phyloP scores from a whole-genome alignment of 2,113 vertebrate species.

The Carettochelys insculpta region DNA sequence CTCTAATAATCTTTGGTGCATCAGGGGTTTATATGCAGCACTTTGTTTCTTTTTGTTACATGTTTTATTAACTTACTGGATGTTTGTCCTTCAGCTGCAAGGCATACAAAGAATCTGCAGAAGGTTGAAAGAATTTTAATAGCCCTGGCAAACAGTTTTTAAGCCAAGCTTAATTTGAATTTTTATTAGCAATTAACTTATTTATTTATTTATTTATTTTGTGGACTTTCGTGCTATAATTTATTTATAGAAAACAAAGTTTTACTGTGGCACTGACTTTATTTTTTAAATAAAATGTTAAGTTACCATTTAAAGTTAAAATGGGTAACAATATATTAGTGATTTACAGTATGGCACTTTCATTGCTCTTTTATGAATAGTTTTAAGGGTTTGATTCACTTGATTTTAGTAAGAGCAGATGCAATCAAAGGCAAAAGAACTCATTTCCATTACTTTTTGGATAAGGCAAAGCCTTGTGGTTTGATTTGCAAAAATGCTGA shows the following conservation, averaged over 20 bases:
- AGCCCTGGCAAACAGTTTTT: constrained; percentile 69
- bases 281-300: constrained; percentile 72
- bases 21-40: constrained; percentile 87
- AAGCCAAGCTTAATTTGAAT: constrained; percentile 76
- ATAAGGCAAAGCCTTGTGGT: constrained; percentile 59
- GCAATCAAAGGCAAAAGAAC: constrained; percentile 70
- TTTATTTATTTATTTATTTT: constrained; percentile 61
- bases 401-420: constrained; percentile 66
- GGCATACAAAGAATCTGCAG: constrained; percentile 62
- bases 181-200: constrained; percentile 71
- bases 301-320: constrained; percentile 74
- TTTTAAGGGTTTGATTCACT: constrained; percentile 62
- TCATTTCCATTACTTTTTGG: constrained; percentile 62
- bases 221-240: constrained; percentile 77
- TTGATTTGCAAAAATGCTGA: constrained; percentile 37
- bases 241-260: constrained; percentile 81
- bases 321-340: constrained; percentile 75
- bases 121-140: constrained; percentile 63
- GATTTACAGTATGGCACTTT: constrained; percentile 81
- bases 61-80: constrained; percentile 74
- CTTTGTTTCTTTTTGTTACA: constrained; percentile 80
- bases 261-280: constrained; percentile 79
- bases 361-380: constrained; percentile 62
- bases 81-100: constrained; percentile 68
- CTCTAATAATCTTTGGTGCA: constrained; percentile 82